Evolutionary conservation across 2,113 vertebrate species (phyloP), one percentile per base, ranked within the genome.

Genomic region (Chamaea fasciata): DNA sequence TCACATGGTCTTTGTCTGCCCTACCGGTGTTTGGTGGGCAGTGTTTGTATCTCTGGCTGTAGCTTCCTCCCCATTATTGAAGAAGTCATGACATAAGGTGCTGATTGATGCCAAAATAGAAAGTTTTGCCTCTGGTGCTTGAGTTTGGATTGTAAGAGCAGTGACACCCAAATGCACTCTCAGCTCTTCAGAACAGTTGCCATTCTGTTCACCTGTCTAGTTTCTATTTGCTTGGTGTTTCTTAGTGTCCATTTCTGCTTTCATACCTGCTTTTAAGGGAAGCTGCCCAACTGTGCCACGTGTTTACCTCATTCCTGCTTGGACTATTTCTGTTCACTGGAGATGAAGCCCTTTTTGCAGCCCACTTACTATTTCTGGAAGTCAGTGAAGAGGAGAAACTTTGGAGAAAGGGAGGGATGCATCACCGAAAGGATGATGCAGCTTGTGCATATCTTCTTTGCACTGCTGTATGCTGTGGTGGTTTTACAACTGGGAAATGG

Each of bases 391-490:
- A 56, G 50, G 12, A 78, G 59, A 56, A 47, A 21, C 64, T 77
- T 68, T 9, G 23, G 44, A 68, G 71, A 56, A 57, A 49, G n/a
- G 46, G 35, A 15, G 26, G 35, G 31, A 53, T 67, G 27, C 31
- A 44, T 59, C 76, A 39, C 26, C 67, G 52, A 79, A 65, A 63
- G 52, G 24, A 13, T 46, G 27, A 30, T 30, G 60, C 10, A 35
- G n/a, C 33, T 60, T n/a, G 31, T n/a, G 24, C 3, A 0, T 35
- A 12, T 37, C 8, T 12, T 21, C 35, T 50, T 68, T 49, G 63
- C 7, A 3, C 56, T 46, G 26, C 39, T 5, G 0, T 33, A 3
- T 9, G 4, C 21, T 67, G 27, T 6, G 6, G 39, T n/a, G 33
- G 22, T 46, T 88, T 83, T 79, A 28, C 52, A 53, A 6, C 39